Base-by-base conservation (phyloP, 2,888 invertebrate genomes). In the Cataglyphis rosenhaueri region DNA sequence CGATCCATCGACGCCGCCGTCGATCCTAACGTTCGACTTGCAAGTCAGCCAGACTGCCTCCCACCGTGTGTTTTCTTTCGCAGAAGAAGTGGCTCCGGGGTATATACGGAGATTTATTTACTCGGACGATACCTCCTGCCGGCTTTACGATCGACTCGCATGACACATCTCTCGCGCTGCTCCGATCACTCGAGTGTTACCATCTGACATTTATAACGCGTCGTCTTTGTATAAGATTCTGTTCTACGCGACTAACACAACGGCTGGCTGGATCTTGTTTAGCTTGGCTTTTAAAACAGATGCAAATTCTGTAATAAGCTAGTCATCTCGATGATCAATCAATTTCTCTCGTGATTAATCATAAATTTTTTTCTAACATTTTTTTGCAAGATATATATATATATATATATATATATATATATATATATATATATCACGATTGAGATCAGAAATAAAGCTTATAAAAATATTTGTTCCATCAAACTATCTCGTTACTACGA, bases 1-100 rank as follows among this genome's bases (percentile, higher is more conserved):
- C 88, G 89, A 89, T 89, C 84, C 84, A 89, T 87, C 87, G 89
- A 87, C 87, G 74, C 79, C 87, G 74, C 79, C 70, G 74, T 83
- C 70, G 84, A 68, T 70, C 82, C 84, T 86, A 66, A 83, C 84
- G 81, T 81, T 76, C 82, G 79, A 88, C 78, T 82, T 86, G 78
- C 88, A 84, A 84, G 84, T 84, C 87, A 81, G 76, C 70, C 68
- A 74, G 81, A 55, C 70, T 68, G 76, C 65, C 86, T 62, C 78
- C 82, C 73, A 82, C 41, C 79, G 81, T 88, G 88, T 89, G 89
- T 87, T 85, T 85, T 85, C 86, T 87, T 81, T 52, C 52, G 52
- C n/a, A n/a, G 70, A 79, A 70, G 76, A 82, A 82, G 82, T 66
- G 78, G 62, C 64, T 71, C 79, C 52, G 35, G 35, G 38, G 70